A percentile compares a stretch with the other conserved stretches of the same genome.
Evolutionary conservation across 2,797 vertebrate species (phyloP).

Genomic region (Pangasius macronema): DNA sequence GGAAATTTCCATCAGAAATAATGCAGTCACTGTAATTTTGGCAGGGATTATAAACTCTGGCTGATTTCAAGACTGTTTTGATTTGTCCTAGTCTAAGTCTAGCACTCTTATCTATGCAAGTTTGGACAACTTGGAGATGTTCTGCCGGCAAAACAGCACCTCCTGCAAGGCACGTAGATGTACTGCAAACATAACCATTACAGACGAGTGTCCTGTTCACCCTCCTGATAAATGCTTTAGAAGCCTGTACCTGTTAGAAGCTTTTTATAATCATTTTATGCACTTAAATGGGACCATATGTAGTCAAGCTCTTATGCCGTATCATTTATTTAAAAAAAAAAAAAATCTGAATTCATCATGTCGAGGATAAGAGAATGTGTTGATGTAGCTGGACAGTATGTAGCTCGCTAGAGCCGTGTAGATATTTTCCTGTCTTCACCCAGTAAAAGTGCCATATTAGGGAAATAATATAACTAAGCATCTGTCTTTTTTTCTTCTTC

Average conservation of each 20-base stretch:
- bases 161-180: not conserved
- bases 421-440: conserved; percentile 9
- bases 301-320: conserved; percentile 21
- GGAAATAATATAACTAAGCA: not conserved
- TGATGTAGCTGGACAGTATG: conserved; percentile 49
- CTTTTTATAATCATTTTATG: conserved; percentile 1
- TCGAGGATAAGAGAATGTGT: conserved; percentile 8
- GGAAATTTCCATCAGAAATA: conserved; percentile 47
- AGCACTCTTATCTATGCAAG: conserved; percentile 80
- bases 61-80: conserved; percentile 54
- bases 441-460: conserved; percentile 26
- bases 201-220: not conserved
- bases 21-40: conserved; percentile 58
- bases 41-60: conserved; percentile 56
- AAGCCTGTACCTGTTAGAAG: not conserved
- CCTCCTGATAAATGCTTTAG: not conserved
- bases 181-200: not conserved
- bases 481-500: not conserved
- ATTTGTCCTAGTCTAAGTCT: conserved; percentile 64
- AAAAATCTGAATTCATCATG: not conserved
- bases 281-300: conserved; percentile 8
- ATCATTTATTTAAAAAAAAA: conserved; percentile 29
- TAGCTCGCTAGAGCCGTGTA: conserved; percentile 42
- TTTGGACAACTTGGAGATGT: conserved; percentile 66
- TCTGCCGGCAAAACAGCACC: conserved; percentile 11